Evolutionary conservation across 2,888 invertebrate genomes (phyloP).

Genomic region (Andrena hattorfiana): DNA sequence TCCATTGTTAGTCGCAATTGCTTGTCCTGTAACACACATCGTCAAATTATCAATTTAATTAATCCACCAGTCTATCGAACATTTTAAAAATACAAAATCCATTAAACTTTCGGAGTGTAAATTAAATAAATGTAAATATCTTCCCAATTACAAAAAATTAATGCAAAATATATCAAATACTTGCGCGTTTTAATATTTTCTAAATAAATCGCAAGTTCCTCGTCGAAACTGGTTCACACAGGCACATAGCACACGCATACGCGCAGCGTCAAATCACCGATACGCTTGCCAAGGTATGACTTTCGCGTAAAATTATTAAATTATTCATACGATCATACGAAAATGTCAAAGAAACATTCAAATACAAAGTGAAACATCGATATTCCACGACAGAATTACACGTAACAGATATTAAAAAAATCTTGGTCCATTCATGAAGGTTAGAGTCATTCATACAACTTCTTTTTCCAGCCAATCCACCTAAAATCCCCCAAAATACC

Average conservation of each 20-base stretch:
- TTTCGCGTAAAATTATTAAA: constrained; percentile 4
- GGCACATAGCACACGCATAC: background rate
- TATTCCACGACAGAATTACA: background rate
- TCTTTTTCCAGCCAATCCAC: background rate
- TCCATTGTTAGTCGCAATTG: constrained; percentile 78
- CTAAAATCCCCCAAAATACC: background rate
- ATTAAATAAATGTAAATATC: background rate
- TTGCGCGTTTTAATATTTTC: background rate
- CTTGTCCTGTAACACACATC: constrained; percentile 66
- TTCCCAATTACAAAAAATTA: background rate
- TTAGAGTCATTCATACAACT: constrained; percentile 18
- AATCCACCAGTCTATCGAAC: background rate
- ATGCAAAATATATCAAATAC: background rate
- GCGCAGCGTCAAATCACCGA: background rate
- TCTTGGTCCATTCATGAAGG: constrained; percentile 10
- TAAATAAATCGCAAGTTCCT: background rate
- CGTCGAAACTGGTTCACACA: background rate
- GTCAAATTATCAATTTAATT: background rate
- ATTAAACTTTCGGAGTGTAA: background rate
- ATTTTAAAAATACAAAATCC: background rate
- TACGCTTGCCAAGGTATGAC: constrained; percentile 5
- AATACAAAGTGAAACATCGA: background rate
- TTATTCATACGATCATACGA: background rate
- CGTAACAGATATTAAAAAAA: background rate
- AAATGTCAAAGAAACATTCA: background rate